These are phyloP conservation scores for Actenoides lindsayi DNA, from an alignment of 2,113 vertebrate genomes.

Conservation along the genomic window DNA sequence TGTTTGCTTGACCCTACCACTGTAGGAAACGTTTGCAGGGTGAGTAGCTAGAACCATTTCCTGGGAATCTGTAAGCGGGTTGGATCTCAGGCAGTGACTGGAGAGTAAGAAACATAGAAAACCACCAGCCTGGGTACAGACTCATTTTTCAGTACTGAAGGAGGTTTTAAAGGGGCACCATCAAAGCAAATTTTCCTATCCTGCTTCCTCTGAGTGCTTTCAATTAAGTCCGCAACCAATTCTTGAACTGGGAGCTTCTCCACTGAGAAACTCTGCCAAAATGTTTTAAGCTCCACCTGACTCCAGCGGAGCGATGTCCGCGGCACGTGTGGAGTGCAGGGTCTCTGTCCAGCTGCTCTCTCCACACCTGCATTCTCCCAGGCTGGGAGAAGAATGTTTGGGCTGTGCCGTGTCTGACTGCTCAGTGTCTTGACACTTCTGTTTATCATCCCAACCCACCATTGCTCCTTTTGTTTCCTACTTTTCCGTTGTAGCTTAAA, in stretches of 20 bases:
- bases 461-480: background rate
- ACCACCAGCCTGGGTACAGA: background rate
- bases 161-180: background rate
- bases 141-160: background rate
- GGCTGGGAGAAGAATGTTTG: background rate
- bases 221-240: background rate
- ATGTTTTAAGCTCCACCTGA: background rate
- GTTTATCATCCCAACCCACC: background rate
- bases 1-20: background rate
- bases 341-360: background rate
- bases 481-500: rapidly evolving
- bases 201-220: background rate
- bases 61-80: background rate
- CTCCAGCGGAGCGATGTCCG: background rate
- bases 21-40: background rate
- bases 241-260: background rate
- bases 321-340: background rate
- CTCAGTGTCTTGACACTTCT: rapidly evolving
- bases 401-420: rapidly evolving
- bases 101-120: background rate
- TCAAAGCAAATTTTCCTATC: background rate
- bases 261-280: background rate
- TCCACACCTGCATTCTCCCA: background rate
- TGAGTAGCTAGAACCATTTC: background rate
- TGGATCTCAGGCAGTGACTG: rapidly evolving